Base-by-base conservation (phyloP, 2,797 vertebrate genomes). In the Hippopotamyrus pictus region DNA sequence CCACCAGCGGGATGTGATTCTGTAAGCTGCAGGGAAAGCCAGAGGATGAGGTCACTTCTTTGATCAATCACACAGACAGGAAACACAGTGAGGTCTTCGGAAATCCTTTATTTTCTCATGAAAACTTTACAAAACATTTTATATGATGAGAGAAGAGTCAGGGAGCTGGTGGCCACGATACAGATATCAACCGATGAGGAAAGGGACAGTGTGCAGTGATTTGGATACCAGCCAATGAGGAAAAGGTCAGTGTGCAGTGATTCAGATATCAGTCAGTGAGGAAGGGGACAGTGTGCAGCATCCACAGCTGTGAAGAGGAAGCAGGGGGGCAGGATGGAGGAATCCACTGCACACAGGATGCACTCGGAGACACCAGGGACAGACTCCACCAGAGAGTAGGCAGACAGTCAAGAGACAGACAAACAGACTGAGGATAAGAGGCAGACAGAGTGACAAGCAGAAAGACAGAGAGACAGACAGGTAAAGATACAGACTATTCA, bases 111-210 rank as follows among this genome's bases (percentile, higher is more conserved):
- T 96, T 97, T 92, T 95, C 19, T 96, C 96, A 95, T 96, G 96
- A 96, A 96, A 97, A 96, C 95, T 94, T 96, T 96, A 96, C 96
- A 97, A 97, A 97, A 96, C 95, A 96, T 96, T 95, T 93, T 96
- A 96, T 96, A 96, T 96, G 96, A 94, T 96, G 95, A 96, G 96
- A 96, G 94, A 95, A 95, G 94, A 96, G 94, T 94, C 41, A 33
- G 73, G 17, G 94, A 96, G 94, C 95, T 95, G 93, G 93, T 95
- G 92, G 95, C 93, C 95, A 95, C 95, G 95, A 94, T 95, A 95
- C 94, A 90, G 92, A 83, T 62, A 92, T 95, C 87, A 92, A 46
- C 95, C 93, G 94, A 73, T 73, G 29, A 73, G 65, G 65, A 73
- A 73, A 37, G 7, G 46, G 19, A 50, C 79, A 83, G 44, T 48